A percentile compares a stretch with the other conserved stretches of the same genome.
phyloP scores from a whole-genome alignment of 92 coral and sea anemone genomes.

The Ricordea florida region DNA sequence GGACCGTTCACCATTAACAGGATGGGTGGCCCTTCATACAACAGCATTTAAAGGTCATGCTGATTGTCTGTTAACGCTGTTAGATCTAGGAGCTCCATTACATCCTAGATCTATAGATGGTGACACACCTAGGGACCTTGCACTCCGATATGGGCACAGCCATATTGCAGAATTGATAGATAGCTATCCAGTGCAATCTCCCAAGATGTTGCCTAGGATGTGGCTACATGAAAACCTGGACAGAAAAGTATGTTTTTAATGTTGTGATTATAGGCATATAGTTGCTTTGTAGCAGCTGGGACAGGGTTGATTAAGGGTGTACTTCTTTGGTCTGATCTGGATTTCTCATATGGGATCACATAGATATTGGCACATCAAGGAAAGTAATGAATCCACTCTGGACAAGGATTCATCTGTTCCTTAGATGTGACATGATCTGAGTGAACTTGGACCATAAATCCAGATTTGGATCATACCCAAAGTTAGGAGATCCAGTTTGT shows the following conservation, averaged over 20 bases:
- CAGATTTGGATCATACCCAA: too few relatives aligned
- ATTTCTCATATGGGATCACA: too few relatives aligned
- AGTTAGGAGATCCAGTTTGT: too few relatives aligned
- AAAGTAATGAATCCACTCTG: too few relatives aligned
- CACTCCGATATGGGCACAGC: slow-evolving; percentile 77
- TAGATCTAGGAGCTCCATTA: slow-evolving; percentile 90
- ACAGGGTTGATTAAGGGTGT: too few relatives aligned
- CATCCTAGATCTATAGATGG: slow-evolving; percentile 95
- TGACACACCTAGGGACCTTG: slow-evolving; percentile 95
- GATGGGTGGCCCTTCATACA: slow-evolving; percentile 89
- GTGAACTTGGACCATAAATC: too few relatives aligned
- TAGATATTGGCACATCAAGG: too few relatives aligned
- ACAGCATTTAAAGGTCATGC: slow-evolving; percentile 87
- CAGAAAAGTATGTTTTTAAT: slow-evolving; percentile 72
- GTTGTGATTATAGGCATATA: background rate
- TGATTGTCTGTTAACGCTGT: slow-evolving; percentile 73
- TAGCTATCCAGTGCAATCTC: slow-evolving; percentile 71
- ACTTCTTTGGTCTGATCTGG: too few relatives aligned
- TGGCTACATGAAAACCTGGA: slow-evolving; percentile 97
- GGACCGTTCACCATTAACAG: slow-evolving; percentile 84
- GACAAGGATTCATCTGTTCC: too few relatives aligned
- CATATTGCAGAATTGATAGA: slow-evolving; percentile 83
- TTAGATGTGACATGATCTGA: too few relatives aligned
- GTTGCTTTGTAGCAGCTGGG: too few relatives aligned
- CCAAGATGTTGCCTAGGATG: slow-evolving; percentile 74